phyloP scores from a whole-genome alignment of 1,140 invertebrate species.

The Trachymyrmex cornetzi region DNA sequence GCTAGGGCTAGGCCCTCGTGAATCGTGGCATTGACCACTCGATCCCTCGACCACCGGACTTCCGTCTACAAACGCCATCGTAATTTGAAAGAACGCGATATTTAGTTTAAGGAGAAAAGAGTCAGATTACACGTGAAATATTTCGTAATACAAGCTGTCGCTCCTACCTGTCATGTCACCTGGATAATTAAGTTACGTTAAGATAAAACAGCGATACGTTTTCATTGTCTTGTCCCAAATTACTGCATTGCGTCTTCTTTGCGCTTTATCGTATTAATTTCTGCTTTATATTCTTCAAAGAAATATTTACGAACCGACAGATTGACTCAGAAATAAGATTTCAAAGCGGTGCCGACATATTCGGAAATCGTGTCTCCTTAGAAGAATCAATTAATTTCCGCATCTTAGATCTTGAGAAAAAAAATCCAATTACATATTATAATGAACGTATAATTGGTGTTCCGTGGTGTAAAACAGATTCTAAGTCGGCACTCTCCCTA shows the following conservation, averaged over 20 bases:
- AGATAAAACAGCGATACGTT: slow-evolving; percentile 2
- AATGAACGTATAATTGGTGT: slow-evolving; percentile 54
- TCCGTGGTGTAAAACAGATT: slow-evolving; percentile 46
- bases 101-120: slow-evolving; percentile 33
- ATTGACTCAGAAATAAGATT: not conserved
- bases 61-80: slow-evolving; percentile 75
- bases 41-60: slow-evolving; percentile 79
- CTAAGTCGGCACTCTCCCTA: slow-evolving; percentile 25
- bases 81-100: slow-evolving; percentile 61
- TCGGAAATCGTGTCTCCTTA: not conserved
- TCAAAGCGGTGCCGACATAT: not conserved
- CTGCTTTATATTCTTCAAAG: not conserved
- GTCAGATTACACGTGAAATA: slow-evolving; percentile 58
- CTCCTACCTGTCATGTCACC: not conserved
- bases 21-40: slow-evolving; percentile 74
- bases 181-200: slow-evolving; percentile 28
- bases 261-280: not conserved
- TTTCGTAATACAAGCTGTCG: slow-evolving; percentile 26
- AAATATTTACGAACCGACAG: not conserved
- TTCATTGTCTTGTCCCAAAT: not conserved
- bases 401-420: not conserved
- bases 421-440: slow-evolving; percentile 46
- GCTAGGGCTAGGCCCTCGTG: slow-evolving; percentile 19
- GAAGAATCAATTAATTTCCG: not conserved
- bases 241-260: not conserved